Conservation (phyloP, 1,140 invertebrate species). For the Drosophila guanche region DNA sequence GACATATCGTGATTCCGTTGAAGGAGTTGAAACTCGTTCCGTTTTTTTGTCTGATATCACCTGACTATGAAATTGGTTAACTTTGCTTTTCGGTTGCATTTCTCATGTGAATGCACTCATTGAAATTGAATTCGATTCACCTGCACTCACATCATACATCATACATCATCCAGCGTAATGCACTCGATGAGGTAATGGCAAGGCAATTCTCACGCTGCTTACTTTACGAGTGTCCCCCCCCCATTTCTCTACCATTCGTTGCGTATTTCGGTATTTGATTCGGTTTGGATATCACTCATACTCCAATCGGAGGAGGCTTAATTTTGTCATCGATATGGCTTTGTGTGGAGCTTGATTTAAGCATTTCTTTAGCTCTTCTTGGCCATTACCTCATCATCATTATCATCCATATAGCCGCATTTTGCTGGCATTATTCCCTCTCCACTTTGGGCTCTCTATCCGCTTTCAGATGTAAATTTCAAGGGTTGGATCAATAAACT, state of each 20-base stretch:
- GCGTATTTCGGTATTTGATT: constrained; percentile 20
- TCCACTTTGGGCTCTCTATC: neutral
- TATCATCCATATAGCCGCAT: neutral
- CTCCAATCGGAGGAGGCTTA: neutral
- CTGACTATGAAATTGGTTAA: neutral
- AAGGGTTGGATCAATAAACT: constrained; percentile 18
- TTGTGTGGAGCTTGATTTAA: constrained; percentile 17
- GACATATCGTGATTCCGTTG: no score
- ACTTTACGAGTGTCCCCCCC: neutral
- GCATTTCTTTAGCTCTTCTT: constrained; percentile 26
- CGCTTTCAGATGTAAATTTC: constrained; percentile 36
- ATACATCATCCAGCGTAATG: constrained; percentile 7
- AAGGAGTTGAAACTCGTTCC: no score
- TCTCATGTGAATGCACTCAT: neutral
- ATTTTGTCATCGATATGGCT: constrained; percentile 10
- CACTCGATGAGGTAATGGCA: constrained; percentile 33
- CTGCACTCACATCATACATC: constrained; percentile 23
- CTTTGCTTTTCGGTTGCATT: no score
- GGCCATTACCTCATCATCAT: constrained; percentile 32
- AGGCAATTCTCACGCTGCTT: constrained; percentile 22
- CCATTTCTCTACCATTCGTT: constrained; percentile 4
- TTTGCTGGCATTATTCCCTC: neutral
- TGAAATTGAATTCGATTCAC: constrained; percentile 20
- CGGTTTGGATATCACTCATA: constrained; percentile 1
- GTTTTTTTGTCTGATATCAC: no score